These are phyloP conservation scores for Hydriomena furcata DNA, from an alignment of 2,888 invertebrate species.

Conservation along the genomic window DNA sequence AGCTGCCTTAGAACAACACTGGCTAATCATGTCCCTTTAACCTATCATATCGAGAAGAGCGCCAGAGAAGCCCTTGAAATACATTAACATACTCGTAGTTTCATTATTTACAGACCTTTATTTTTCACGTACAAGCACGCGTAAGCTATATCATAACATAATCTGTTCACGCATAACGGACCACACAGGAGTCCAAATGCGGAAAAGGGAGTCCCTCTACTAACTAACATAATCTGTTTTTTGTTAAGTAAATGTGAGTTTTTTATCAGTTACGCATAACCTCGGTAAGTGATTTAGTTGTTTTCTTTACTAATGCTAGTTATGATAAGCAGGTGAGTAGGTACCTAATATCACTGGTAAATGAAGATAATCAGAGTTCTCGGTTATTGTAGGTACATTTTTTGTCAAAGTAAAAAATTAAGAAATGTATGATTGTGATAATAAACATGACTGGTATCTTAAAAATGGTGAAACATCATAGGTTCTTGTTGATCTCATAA, in stretches of 20 bases:
- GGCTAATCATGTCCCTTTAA: background rate
- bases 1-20: background rate
- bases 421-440: too few relatives aligned
- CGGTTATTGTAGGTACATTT: too few relatives aligned
- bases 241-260: slow-evolving; percentile 12
- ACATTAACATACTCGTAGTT: background rate
- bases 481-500: too few relatives aligned
- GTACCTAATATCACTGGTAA: background rate
- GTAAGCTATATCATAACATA: background rate
- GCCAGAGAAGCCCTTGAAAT: background rate
- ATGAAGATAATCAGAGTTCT: too few relatives aligned
- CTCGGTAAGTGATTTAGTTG: slow-evolving; percentile 41
- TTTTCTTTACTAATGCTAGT: slow-evolving; percentile 26
- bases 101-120: background rate
- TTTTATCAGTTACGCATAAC: slow-evolving; percentile 36
- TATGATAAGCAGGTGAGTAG: slow-evolving; percentile 4
- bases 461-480: too few relatives aligned
- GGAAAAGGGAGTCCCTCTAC: too few relatives aligned
- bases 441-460: too few relatives aligned
- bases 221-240: slow-evolving; percentile 12
- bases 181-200: too few relatives aligned
- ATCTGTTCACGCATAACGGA: too few relatives aligned
- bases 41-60: background rate
- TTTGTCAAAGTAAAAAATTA: too few relatives aligned
- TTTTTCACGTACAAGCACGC: background rate